Base-by-base conservation (phyloP, 2,113 vertebrate genomes). In the Caranx ignobilis region DNA sequence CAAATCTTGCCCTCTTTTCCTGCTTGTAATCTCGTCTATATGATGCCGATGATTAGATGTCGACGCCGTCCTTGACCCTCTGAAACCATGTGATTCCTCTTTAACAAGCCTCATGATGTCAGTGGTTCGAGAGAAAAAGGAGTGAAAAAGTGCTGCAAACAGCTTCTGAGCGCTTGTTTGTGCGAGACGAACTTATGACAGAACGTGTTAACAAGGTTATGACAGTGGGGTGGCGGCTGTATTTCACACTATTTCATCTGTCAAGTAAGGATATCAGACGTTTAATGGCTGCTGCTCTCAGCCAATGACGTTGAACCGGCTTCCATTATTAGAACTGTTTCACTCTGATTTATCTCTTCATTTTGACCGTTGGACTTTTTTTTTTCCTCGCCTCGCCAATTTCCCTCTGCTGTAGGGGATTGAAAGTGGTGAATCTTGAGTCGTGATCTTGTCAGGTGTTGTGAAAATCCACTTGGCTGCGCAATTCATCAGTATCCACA, bases 291-390 rank as follows among this genome's bases (percentile, higher is more conserved):
- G 34, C 79, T 52, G 87, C 89, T 87, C 77, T 66, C 86, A 68
- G 74, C 74, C 74, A 21, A 76, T 82, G 82, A 89, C 77, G 81
- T 93, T 88, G 81, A 88, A 88, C 79, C 82, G 67, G 71, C 86
- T 83, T 86, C 89, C 88, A 91, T 94, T 92, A 91, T 87, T 82
- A 90, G 75, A 85, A 78, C 77, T 54, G 81, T 89, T 93, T 87
- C 89, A 65, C 56, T 10, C 75, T 93, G 91, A 94, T 94, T 93
- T 93, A 94, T 93, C 78, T 89, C 86, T 91, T 93, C 86, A 90
- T 85, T 92, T 88, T 83, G 62, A 88, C 75, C 71, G 34, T 26
- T 84, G 83, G 77, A 79, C 84, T 71, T 63, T 50, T 68, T 66
- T 79, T 60, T 21, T 62, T 39, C 6, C 13, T n/a, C 65, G 79